These are phyloP conservation scores for Heliconius melpomene DNA, from an alignment of 1,140 invertebrate species.

Conservation along the genomic window DNA sequence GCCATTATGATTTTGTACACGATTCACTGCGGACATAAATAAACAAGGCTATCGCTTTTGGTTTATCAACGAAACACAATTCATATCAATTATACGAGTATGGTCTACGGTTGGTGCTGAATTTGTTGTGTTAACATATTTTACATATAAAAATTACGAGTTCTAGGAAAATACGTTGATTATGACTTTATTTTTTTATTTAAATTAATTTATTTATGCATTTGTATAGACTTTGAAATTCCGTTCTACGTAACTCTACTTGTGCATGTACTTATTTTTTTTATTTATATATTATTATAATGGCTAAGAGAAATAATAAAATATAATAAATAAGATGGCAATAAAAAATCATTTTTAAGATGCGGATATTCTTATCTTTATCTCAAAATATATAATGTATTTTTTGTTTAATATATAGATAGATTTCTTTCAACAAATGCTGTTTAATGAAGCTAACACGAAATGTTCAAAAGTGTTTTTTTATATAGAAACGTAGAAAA, in stretches of 20 bases:
- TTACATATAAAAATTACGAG: background rate
- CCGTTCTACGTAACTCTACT: no score
- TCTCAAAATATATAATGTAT: no score
- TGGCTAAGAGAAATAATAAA: no score
- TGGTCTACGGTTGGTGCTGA: slow-evolving; percentile 3
- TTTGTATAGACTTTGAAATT: background rate
- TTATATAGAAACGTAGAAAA: background rate
- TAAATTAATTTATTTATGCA: background rate
- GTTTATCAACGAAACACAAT: slow-evolving; percentile 21
- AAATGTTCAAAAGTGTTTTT: no score
- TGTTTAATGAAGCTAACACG: no score
- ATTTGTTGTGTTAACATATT: slow-evolving; percentile 9
- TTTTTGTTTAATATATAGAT: no score
- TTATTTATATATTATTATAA: no score
- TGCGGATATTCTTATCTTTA: no score
- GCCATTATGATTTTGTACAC: slow-evolving; percentile 48
- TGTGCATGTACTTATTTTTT: no score
- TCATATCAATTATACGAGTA: slow-evolving; percentile 22
- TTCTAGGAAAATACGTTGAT: background rate
- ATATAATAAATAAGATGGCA: no score
- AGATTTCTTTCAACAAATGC: no score
- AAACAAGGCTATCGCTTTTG: slow-evolving; percentile 34
- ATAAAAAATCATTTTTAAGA: no score
- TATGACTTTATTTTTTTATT: background rate
- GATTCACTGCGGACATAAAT: slow-evolving; percentile 42